Percentiles rank a stretch among this genome's conserved stretches.
Evolutionary conservation across 2,888 invertebrate species (phyloP).

Genomic region (Troides aeacus): DNA sequence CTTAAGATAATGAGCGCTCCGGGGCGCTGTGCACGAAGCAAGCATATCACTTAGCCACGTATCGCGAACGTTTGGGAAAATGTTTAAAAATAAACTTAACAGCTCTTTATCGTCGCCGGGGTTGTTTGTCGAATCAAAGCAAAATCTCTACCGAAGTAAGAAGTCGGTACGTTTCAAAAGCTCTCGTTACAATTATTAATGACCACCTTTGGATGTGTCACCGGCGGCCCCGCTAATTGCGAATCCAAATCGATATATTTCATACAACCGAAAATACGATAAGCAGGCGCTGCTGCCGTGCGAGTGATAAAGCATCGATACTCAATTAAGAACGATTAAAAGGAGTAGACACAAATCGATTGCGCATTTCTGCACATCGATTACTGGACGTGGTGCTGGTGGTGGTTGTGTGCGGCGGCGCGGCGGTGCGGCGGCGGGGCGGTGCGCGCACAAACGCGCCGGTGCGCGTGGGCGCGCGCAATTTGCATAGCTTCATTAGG

Average conservation of each 20-base stretch:
- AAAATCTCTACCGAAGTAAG: no score
- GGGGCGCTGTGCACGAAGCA: no score
- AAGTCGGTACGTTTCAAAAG: no score
- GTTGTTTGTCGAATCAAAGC: no score
- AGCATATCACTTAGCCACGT: no score
- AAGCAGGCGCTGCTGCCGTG: conserved; percentile 4
- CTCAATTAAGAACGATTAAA: conserved; percentile 27
- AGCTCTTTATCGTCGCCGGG: no score
- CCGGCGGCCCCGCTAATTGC: conserved; percentile 9
- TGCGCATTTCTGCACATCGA: conserved; percentile 25
- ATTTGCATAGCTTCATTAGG: conserved; percentile 50
- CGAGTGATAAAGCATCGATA: conserved; percentile 15
- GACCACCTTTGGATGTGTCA: no score
- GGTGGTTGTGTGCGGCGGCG: neutral
- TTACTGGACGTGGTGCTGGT: conserved; percentile 22
- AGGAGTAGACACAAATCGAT: conserved; percentile 27
- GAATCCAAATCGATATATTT: conserved; percentile 13
- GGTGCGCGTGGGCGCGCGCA: conserved; percentile 42
- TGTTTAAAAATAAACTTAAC: no score
- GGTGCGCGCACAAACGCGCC: conserved; percentile 35
- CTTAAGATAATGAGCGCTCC: no score
- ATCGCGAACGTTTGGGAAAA: no score
- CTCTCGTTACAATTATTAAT: no score
- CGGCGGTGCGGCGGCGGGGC: neutral
- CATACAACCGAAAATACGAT: conserved; percentile 15